Conservation (phyloP, 2,888 invertebrate species). For the Venusia cambrica region DNA sequence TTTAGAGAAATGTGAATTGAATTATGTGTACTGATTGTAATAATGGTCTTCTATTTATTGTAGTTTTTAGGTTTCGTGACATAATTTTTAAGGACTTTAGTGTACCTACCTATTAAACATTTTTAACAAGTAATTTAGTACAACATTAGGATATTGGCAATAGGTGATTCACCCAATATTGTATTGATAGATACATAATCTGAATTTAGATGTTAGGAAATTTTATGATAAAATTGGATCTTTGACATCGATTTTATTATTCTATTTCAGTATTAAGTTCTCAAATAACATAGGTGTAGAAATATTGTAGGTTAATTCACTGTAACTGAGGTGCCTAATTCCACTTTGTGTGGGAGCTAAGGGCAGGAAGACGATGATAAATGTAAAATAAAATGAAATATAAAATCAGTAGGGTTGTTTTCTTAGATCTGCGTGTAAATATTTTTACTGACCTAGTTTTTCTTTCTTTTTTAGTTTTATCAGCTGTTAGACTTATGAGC, state of each 20-base stretch:
- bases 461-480: slow-evolving; percentile 25
- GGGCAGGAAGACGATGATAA: too few species aligned
- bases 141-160: slow-evolving; percentile 70
- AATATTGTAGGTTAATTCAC: slow-evolving; percentile 59
- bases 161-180: too few species aligned
- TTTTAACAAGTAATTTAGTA: slow-evolving; percentile 50
- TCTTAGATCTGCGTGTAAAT: slow-evolving; percentile 74
- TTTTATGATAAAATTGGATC: slow-evolving; percentile 22
- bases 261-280: slow-evolving; percentile 75
- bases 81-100: slow-evolving; percentile 68
- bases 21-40: slow-evolving; percentile 73
- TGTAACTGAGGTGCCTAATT: too few species aligned
- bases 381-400: slow-evolving; percentile 72
- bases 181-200: slow-evolving; percentile 60
- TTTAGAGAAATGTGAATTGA: slow-evolving; percentile 65
- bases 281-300: slow-evolving; percentile 69
- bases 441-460: slow-evolving; percentile 60
- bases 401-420: slow-evolving; percentile 74
- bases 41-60: slow-evolving; percentile 78
- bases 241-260: slow-evolving; percentile 56
- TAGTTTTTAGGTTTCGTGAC: slow-evolving; percentile 76
- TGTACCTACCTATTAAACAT: slow-evolving; percentile 63
- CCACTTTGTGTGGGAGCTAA: too few species aligned
- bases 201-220: slow-evolving; percentile 60
- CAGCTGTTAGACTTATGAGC: too few species aligned